Conservation (phyloP, 1,140 invertebrate genomes). For the Coboldia fuscipes region DNA sequence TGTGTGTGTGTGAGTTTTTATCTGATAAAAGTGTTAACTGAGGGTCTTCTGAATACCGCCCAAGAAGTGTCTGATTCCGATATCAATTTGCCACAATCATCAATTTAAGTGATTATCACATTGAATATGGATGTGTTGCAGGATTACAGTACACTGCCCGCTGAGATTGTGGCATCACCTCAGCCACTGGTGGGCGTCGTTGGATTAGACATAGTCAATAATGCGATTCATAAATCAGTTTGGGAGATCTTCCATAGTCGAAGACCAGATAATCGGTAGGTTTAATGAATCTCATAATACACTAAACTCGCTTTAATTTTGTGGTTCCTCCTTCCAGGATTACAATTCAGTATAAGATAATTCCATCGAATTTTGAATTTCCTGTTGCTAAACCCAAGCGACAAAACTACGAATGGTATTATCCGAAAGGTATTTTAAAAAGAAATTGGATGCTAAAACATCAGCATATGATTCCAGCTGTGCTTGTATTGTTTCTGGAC, state of each 20-base stretch:
- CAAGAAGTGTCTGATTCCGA: no score
- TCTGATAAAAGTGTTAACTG: no score
- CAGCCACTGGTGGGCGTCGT: slow-evolving; percentile 64
- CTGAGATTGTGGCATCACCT: slow-evolving; percentile 55
- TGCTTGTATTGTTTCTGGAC: slow-evolving; percentile 89
- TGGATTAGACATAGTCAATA: slow-evolving; percentile 64
- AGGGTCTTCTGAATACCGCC: no score
- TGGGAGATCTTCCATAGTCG: slow-evolving; percentile 83
- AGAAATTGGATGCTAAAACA: slow-evolving; percentile 93
- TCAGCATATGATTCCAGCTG: slow-evolving; percentile 68
- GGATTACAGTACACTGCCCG: slow-evolving; percentile 42
- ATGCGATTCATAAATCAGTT: slow-evolving; percentile 69
- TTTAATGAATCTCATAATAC: background rate
- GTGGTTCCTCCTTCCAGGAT: slow-evolving; percentile 23
- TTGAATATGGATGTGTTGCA: slow-evolving; percentile 10
- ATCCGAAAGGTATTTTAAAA: slow-evolving; percentile 90
- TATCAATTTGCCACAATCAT: background rate
- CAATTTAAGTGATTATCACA: background rate
- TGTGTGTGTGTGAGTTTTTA: no score
- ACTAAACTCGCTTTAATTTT: background rate
- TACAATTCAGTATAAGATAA: slow-evolving; percentile 66
- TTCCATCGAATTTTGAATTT: slow-evolving; percentile 61
- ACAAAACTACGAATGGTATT: slow-evolving; percentile 86
- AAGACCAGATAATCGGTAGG: slow-evolving; percentile 37
- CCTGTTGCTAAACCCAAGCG: slow-evolving; percentile 77